These are phyloP conservation scores for Venturia canescens DNA, from an alignment of 1,140 invertebrate species.

Conservation along the genomic window DNA sequence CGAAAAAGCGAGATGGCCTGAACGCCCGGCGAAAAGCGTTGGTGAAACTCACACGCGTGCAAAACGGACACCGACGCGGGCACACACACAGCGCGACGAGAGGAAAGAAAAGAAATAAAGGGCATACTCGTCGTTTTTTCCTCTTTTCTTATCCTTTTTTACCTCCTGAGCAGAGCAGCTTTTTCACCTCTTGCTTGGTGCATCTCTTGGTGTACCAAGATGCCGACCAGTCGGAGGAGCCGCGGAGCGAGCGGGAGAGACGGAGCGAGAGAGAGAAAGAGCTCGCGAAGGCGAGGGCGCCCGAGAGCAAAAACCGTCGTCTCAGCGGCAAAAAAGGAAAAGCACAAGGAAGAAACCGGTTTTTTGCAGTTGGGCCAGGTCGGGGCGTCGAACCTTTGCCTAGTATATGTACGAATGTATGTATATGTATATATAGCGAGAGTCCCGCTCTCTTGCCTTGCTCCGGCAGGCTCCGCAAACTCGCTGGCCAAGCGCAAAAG, in stretches of 20 bases:
- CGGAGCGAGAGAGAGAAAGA: slow-evolving; percentile 33
- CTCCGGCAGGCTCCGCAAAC: slow-evolving; percentile 60
- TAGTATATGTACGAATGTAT: slow-evolving; percentile 6
- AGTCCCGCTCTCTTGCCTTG: slow-evolving; percentile 17
- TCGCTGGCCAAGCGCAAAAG: slow-evolving; percentile 27
- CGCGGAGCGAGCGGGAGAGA: neutral
- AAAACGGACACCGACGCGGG: no score
- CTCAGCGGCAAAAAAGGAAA: slow-evolving; percentile 68
- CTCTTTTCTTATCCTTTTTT: neutral
- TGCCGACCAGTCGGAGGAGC: slow-evolving; percentile 52
- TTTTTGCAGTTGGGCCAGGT: slow-evolving; percentile 78
- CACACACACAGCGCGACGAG: neutral
- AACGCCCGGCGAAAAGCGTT: slow-evolving; percentile 21
- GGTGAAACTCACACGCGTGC: slow-evolving; percentile 4
- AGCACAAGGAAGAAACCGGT: slow-evolving; percentile 76
- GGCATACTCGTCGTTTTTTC: slow-evolving; percentile 15
- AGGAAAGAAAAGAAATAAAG: slow-evolving; percentile 23
- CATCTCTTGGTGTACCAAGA: slow-evolving; percentile 65
- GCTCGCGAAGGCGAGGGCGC: neutral
- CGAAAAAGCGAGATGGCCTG: slow-evolving; percentile 47
- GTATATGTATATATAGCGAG: neutral
- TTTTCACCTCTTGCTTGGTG: slow-evolving; percentile 30
- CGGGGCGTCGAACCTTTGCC: slow-evolving; percentile 76
- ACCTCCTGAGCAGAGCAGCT: slow-evolving; percentile 1
- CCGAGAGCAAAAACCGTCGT: slow-evolving; percentile 52